Evolutionary conservation across 2,797 vertebrate genomes (phyloP).

Genomic region (Microctenopoma lineatum): DNA sequence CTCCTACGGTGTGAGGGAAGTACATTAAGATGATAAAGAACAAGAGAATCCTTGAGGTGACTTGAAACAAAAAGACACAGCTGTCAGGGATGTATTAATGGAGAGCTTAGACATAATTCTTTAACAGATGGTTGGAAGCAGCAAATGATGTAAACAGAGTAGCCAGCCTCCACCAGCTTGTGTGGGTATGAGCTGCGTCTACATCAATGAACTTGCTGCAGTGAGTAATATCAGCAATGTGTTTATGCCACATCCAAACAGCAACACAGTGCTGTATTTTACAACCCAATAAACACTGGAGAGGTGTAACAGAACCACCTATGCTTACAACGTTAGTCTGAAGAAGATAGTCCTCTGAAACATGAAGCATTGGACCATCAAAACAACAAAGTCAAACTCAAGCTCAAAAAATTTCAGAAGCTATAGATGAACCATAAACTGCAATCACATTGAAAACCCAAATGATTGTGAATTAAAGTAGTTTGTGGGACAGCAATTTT

Average conservation of each 20-base stretch:
- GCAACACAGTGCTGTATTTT: not conserved
- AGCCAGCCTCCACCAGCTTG: not conserved
- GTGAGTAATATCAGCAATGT: too few relatives aligned
- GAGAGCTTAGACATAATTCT: slow-evolving; percentile 13
- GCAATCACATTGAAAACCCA: slow-evolving; percentile 31
- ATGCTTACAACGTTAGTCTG: too few relatives aligned
- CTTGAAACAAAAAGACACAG: slow-evolving; percentile 40
- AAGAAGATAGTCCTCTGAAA: too few relatives aligned
- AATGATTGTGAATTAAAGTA: slow-evolving; percentile 46
- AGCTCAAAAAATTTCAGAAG: slow-evolving; percentile 42
- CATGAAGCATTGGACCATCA: too few relatives aligned
- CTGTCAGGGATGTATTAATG: slow-evolving; percentile 18
- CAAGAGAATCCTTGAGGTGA: slow-evolving; percentile 27
- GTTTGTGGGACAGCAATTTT: slow-evolving; percentile 6
- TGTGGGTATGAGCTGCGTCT: not conserved
- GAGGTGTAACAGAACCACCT: not conserved
- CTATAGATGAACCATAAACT: slow-evolving; percentile 28
- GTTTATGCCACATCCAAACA: too few relatives aligned
- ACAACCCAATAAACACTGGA: too few relatives aligned
- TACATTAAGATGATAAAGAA: slow-evolving; percentile 27
- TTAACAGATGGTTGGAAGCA: slow-evolving; percentile 36
- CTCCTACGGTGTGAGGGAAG: not conserved
- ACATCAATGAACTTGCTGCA: too few relatives aligned
- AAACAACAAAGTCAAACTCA: not conserved
- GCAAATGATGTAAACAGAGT: slow-evolving; percentile 1